phyloP scores from a whole-genome alignment of 2,797 vertebrate genomes.

The Rhadinocentrus ornatus region DNA sequence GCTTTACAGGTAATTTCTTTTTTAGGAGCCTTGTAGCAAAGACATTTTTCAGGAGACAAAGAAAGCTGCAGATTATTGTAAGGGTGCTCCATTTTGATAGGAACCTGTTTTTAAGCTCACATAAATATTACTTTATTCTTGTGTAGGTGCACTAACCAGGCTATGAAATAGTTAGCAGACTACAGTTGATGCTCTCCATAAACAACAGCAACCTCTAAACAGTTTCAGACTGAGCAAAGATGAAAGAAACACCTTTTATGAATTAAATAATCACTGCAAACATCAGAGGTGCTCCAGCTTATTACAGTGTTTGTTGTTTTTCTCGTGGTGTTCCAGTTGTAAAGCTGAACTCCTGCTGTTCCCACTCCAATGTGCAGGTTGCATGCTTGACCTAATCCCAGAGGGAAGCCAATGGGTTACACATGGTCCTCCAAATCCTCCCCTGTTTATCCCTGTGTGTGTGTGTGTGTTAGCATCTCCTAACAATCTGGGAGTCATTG shows the following conservation, averaged over 20 bases:
- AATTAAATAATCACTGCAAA: slow-evolving; percentile 45
- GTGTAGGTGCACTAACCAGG: not conserved
- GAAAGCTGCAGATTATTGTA: not conserved
- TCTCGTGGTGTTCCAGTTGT: slow-evolving; percentile 53
- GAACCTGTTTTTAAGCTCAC: slow-evolving; percentile 8
- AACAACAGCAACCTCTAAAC: slow-evolving; percentile 11
- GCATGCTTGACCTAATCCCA: slow-evolving; percentile 72
- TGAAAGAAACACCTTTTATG: slow-evolving; percentile 57
- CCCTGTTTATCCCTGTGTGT: slow-evolving; percentile 37
- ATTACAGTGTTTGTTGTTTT: slow-evolving; percentile 49
- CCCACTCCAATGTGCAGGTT: slow-evolving; percentile 68
- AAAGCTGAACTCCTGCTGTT: slow-evolving; percentile 67
- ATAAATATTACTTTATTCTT: slow-evolving; percentile 17
- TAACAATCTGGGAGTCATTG: slow-evolving; percentile 78
- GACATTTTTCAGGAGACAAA: not conserved
- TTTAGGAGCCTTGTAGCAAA: not conserved
- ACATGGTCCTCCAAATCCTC: slow-evolving; percentile 68
- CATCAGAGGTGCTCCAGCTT: slow-evolving; percentile 52
- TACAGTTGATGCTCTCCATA: not conserved
- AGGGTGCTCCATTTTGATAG: not conserved
- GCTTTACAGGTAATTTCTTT: not conserved
- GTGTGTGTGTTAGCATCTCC: slow-evolving; percentile 67
- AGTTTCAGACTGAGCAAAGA: slow-evolving; percentile 28
- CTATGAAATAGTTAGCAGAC: slow-evolving; percentile 9
- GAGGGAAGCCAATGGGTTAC: slow-evolving; percentile 71